These are phyloP conservation scores for Anser brachyrhynchus DNA, from an alignment of 2,113 vertebrate genomes.

Conservation along the genomic window DNA sequence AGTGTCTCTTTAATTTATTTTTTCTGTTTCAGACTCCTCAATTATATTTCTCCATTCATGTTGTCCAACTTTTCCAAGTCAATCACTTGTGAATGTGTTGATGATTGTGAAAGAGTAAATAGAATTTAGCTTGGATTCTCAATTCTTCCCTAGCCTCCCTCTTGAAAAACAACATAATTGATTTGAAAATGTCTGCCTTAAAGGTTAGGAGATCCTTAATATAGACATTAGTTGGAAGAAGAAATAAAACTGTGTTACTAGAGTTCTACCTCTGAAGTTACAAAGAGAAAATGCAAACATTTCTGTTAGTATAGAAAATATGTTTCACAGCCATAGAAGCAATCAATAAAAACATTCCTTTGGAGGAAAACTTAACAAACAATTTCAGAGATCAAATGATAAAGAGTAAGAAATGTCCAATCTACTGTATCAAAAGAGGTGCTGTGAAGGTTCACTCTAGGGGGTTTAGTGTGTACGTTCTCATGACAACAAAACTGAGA, in stretches of 20 bases:
- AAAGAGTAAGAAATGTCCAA: background rate
- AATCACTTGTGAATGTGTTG: background rate
- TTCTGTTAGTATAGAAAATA: slow-evolving; percentile 23
- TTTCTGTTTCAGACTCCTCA: background rate
- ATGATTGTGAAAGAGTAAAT: background rate
- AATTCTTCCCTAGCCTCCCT: background rate
- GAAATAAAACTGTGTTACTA: background rate
- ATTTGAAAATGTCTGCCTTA: slow-evolving; percentile 12
- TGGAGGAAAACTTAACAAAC: background rate
- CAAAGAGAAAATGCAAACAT: slow-evolving; percentile 34
- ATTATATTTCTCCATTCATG: background rate
- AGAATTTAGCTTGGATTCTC: slow-evolving; percentile 5
- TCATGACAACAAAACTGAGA: slow-evolving; percentile 11
- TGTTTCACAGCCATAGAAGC: background rate
- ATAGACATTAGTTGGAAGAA: background rate
- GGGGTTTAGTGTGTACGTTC: slow-evolving; percentile 12
- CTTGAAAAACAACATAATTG: background rate
- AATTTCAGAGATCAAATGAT: background rate
- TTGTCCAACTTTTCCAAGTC: background rate
- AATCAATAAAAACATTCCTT: slow-evolving; percentile 41
- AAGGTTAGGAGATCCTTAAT: slow-evolving; percentile 11
- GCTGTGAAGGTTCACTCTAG: background rate
- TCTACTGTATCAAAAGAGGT: background rate
- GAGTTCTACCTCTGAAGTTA: slow-evolving; percentile 3
- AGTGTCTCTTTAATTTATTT: background rate